Conservation (phyloP, 2,113 vertebrate species). For the Porphyrio hochstetteri region DNA sequence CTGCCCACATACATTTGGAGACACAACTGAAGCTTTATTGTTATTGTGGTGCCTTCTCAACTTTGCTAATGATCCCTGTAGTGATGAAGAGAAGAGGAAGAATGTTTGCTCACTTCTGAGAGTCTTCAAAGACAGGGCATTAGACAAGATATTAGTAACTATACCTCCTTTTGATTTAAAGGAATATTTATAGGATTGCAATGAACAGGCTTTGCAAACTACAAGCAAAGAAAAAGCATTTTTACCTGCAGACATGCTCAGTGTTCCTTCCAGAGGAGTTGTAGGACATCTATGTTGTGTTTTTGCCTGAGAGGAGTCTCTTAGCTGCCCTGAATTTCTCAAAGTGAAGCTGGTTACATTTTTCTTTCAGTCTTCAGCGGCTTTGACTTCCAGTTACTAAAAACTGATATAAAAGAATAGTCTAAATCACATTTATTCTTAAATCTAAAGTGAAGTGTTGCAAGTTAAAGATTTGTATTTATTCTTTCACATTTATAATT, state of each 20-base stretch:
- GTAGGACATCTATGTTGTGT: not conserved
- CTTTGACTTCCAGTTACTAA: not conserved
- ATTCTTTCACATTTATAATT: conserved; percentile 33
- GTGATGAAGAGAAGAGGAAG: not conserved
- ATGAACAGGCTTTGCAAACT: not conserved
- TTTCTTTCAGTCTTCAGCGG: not conserved
- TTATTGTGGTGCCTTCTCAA: not conserved
- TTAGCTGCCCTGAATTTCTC: not conserved
- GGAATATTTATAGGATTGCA: not conserved
- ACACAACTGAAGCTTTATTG: not conserved
- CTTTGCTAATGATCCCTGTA: not conserved
- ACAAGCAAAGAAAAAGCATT: not conserved
- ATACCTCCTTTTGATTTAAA: not conserved
- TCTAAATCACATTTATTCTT: conserved; percentile 6
- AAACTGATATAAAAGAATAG: not conserved
- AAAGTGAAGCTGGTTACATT: not conserved
- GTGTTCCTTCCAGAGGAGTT: not conserved
- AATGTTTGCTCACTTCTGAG: not conserved
- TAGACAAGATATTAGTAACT: not conserved
- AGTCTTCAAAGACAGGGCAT: not conserved
- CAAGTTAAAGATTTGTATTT: not conserved
- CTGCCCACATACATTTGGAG: not conserved
- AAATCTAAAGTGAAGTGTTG: not conserved
- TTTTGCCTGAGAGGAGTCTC: not conserved
- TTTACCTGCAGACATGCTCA: not conserved